Evolutionary conservation across 2,888 invertebrate genomes (phyloP).

Genomic region (Agrotis puta): DNA sequence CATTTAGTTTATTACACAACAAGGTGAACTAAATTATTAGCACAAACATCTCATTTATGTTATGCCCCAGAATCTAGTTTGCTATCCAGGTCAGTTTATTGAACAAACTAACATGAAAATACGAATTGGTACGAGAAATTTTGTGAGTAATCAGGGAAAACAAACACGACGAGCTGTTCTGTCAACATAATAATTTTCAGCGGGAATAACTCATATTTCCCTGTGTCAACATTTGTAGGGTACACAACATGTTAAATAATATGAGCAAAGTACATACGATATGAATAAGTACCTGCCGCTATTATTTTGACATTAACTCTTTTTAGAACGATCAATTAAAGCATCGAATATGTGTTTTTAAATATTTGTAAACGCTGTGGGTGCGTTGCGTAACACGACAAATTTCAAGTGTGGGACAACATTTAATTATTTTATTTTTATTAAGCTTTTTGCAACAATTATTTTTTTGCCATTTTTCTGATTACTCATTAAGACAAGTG

Average conservation of each 20-base stretch:
- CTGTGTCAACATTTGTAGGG: conserved; percentile 7
- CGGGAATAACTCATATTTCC: conserved; percentile 16
- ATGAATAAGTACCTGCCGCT: background rate
- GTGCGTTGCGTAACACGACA: no score
- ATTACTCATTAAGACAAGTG: no score
- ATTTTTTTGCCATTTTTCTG: no score
- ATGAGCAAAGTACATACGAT: background rate
- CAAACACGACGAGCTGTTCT: conserved; percentile 38
- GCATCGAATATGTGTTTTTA: no score
- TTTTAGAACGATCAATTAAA: conserved; percentile 21
- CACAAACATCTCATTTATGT: background rate
- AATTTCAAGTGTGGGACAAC: no score
- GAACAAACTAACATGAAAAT: conserved; percentile 38
- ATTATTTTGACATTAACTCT: conserved; percentile 2
- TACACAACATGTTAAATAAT: conserved; percentile 7
- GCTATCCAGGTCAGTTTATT: background rate
- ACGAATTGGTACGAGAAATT: conserved; percentile 27
- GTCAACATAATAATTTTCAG: conserved; percentile 48
- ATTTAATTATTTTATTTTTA: no score
- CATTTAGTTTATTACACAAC: background rate
- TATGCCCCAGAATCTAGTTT: background rate
- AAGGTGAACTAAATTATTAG: background rate
- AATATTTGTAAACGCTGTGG: no score
- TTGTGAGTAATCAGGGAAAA: conserved; percentile 40
- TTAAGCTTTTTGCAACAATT: no score